Evolutionary conservation across 2,113 vertebrate genomes (phyloP).

Genomic region (Mus pahari): DNA sequence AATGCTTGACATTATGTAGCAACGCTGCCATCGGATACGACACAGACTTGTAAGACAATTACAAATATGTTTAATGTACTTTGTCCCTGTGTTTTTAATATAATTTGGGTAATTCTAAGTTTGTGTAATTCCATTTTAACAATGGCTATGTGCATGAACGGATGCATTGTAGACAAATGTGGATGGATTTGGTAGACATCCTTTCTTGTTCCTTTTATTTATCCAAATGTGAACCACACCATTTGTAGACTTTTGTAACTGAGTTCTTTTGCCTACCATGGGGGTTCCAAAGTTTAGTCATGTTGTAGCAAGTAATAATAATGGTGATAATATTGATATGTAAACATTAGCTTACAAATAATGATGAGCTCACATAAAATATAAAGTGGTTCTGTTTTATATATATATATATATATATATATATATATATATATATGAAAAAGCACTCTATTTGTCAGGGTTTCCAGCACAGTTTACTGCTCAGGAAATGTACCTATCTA

Average conservation of each 20-base stretch:
- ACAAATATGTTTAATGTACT: background rate
- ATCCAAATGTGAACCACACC: background rate
- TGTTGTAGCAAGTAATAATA: background rate
- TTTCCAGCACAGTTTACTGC: background rate
- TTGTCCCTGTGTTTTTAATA: slow-evolving; percentile 22
- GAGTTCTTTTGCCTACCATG: background rate
- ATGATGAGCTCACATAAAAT: slow-evolving; percentile 6
- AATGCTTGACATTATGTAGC: background rate
- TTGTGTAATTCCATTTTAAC: slow-evolving; percentile 31
- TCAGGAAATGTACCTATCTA: background rate
- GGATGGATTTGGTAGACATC: background rate
- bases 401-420: no score
- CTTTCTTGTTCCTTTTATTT: background rate
- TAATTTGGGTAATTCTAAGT: background rate
- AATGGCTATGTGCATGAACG: background rate
- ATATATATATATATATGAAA: no score
- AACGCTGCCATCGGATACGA: background rate
- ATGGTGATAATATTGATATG: no score
- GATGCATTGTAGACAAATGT: background rate
- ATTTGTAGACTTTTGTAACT: background rate
- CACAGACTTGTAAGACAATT: background rate
- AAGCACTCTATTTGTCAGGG: slow-evolving; percentile 19
- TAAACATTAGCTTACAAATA: background rate
- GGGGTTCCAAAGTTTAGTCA: background rate
- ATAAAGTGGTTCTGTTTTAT: background rate